phyloP scores from a whole-genome alignment of 1,140 invertebrate species.

The Meloidogyne hapla region DNA sequence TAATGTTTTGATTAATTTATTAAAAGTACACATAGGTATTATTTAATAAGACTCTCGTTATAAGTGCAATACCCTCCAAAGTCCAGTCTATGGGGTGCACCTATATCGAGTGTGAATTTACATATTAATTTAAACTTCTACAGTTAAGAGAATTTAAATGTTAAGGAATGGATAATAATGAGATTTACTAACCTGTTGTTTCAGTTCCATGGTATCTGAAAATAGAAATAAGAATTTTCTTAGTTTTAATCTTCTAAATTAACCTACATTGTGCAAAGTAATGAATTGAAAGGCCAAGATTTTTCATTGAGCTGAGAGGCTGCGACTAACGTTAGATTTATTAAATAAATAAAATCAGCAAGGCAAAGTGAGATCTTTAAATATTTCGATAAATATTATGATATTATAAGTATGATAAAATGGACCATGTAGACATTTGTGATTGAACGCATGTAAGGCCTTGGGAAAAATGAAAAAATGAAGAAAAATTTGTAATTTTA shows the following conservation, averaged over 20 bases:
- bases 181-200: conserved; percentile 44
- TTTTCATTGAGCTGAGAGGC: conserved; percentile 63
- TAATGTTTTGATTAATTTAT: background rate
- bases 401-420: conserved; percentile 36
- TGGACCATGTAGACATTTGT: conserved; percentile 62
- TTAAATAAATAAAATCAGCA: conserved; percentile 61
- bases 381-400: conserved; percentile 49
- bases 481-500: no score
- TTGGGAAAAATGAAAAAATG: background rate
- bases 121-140: no score
- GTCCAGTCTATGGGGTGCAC: no score
- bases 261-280: conserved; percentile 53
- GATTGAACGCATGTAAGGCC: conserved; percentile 62
- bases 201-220: conserved; percentile 37
- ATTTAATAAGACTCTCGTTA: background rate
- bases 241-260: no score
- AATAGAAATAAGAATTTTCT: no score
- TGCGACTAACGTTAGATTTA: conserved; percentile 59
- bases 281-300: conserved; percentile 59
- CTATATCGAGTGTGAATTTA: no score
- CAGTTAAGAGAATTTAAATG: no score
- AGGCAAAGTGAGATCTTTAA: conserved; percentile 60
- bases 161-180: no score
- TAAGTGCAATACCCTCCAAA: no score
- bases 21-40: conserved; percentile 8